Evolutionary conservation across 2,888 invertebrate genomes (phyloP), one percentile per base, ranked within the genome.

Genomic region (Exephanes ischioxanthus): DNA sequence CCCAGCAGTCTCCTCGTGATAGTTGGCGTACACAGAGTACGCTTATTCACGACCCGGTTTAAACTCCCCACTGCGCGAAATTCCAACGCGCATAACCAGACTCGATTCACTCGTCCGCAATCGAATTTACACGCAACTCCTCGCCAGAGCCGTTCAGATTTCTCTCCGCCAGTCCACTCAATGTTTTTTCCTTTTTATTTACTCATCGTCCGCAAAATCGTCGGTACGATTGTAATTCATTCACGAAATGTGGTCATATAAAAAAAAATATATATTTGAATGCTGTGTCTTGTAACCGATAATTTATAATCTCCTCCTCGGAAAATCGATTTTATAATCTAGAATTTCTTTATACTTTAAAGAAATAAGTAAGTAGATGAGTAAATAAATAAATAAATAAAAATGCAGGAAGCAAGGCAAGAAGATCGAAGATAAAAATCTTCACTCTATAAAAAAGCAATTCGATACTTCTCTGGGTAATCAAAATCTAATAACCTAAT

Each of bases 111-210:
- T 77, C 77, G 58, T 86, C 68, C 55, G 66, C 81, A 82, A 85
- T 85, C 86, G 79, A 85, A 86, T 86, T 84, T 82, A 85, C 67
- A 75, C 83, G 72, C 61, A 26, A 45, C 53, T 71, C 37, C 22
- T 11, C 2, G 63, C n/a, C 68, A 68, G 70, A 72, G 45, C 61
- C 71, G 14, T 76, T 53, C 30, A 70, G 81, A 85, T 85, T 85
- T 55, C 30, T 61, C n/a, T 30, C 22, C 67, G 53, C 63, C 22
- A 41, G 2, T 53, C 22, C 37, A 63, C 48, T n/a, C 26, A 81
- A 77, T 16, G 1, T 45, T 77, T 30, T 30, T 33, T 33, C 19
- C 9, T 19, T 11, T 55, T 22, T 11, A 16, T 48, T 16, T 3
- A 14, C 45, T 48, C 3, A 16, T 48, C 45, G 3, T 16, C 16